Evolutionary conservation across 2,888 invertebrate species (phyloP), one percentile per base, ranked within the genome.

Genomic region (Papilio gigon): DNA sequence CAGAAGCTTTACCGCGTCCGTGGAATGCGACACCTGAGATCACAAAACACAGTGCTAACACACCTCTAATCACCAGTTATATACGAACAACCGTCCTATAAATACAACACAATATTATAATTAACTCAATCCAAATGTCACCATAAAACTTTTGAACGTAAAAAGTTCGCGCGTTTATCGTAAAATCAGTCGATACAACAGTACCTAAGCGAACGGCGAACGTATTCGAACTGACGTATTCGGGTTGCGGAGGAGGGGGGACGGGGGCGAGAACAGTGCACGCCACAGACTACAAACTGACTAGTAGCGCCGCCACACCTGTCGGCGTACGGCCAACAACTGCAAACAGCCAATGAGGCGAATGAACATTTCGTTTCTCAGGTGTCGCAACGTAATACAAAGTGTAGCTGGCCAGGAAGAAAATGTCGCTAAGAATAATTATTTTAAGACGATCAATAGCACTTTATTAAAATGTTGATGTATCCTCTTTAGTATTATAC

Each of bases 11-110:
- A 80, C 85, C 84, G 84, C 86, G 88, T 87, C 85, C 85, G 81
- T 79, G 89, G 90, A 90, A 90, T 91, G 89, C 83, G 82, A 88
- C 90, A 90, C 90, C 90, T 90, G 85, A 83, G 84, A 85, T 82
- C 87, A 89, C 80, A 77, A 76, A 86, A 80, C 88, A 89, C 87
- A 80, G 83, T 83, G 82, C 83, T 76, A 82, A 78, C 74, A 75
- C 76, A 75, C 68, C 70, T 68, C 70, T 69, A n/a, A 68, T 68
- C 72, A 77, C 73, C 72, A 78, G 79, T 75, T 73, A 72, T 70
- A 68, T 58, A 67, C 70, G 70, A 73, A 73, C 71, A 71, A 67
- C 73, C 77, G 77, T 76, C 73, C 68, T 71, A 72, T 80, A 78
- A 77, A 77, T 72, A 68, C 74, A 75, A 74, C 68, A 67, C 70